Percentiles rank a stretch among this genome's conserved stretches.
phyloP scores from a whole-genome alignment of 2,113 vertebrate species.

The Dicaeum eximium region DNA sequence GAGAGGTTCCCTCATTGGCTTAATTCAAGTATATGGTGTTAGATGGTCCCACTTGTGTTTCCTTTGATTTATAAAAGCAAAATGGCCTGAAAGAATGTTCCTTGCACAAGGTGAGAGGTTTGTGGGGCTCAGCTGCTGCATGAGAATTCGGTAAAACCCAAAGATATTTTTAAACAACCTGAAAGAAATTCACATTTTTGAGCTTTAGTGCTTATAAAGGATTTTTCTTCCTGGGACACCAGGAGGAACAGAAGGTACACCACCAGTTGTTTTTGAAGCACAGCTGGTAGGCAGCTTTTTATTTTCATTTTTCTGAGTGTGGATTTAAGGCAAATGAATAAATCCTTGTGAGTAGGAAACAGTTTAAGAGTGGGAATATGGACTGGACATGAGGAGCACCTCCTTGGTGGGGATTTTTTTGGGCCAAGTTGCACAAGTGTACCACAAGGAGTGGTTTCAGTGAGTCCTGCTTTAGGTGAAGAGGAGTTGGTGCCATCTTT shows the following conservation, averaged over 20 bases:
- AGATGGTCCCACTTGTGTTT: neutral
- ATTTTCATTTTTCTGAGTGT: neutral
- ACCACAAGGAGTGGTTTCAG: fast-evolving
- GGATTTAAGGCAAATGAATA: neutral
- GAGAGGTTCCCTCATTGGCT: neutral
- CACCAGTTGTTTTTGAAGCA: neutral
- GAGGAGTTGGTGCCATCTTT: neutral
- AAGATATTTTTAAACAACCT: neutral
- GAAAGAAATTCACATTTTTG: neutral
- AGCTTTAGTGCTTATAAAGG: neutral
- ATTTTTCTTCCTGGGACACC: neutral
- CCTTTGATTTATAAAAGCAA: neutral
- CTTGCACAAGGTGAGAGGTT: neutral
- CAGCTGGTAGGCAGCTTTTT: fast-evolving
- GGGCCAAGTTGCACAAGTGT: no score
- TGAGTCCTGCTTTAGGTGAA: neutral
- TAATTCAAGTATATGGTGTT: neutral
- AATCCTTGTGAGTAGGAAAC: neutral
- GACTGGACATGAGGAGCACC: neutral
- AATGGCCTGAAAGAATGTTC: neutral
- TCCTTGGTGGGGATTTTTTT: neutral
- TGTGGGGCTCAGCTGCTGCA: neutral
- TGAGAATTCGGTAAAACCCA: neutral
- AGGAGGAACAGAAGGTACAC: neutral
- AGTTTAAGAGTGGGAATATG: fast-evolving